Base-by-base conservation (phyloP, 2,888 invertebrate species). In the Amphimallon solstitiale region DNA sequence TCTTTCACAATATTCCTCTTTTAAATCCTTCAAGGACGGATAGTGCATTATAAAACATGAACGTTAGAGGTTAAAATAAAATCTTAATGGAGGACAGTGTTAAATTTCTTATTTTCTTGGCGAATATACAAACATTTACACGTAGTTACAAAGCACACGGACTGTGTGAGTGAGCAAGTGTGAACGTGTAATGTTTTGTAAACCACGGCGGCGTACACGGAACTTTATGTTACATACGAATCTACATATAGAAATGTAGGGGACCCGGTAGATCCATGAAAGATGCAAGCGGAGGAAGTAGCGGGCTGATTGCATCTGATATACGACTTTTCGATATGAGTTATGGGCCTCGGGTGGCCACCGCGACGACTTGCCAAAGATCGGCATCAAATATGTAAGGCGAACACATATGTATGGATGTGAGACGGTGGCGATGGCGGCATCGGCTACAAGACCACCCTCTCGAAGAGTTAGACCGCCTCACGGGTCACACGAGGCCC, bases 321-420 rank as follows among this genome's bases (percentile, higher is more conserved):
- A 79, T 80, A 81, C 78, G 78, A 77, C 76, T 78, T 78, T 76
- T 72, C 80, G 77, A 81, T 81, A 82, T 82, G 81, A 82, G 79
- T 82, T 82, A 82, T 81, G 79, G 78, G 78, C 78, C 81, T 80
- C 81, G 71, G 73, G 80, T 75, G 80, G 75, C 79, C 75, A 71
- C 71, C 71, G 78, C 79, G 79, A 80, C 80, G 81, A 81, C 79
- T 80, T 80, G 80, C 79, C 81, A 80, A 80, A 80, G 78, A 79
- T 77, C 76, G 73, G 68, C 76, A 81, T 81, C 78, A 82, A 81
- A 82, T 80, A 81, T 82, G 80, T 77, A 81, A 63, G 61, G 43
- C 52, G 63, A 29, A 17, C 67, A 48, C 46, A 59, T 67, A 63
- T 67, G 54, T 64, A 67, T 67, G 63, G 38, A 67, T 67, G 63